A percentile compares a stretch with the other conserved stretches of the same genome.
phyloP scores from a whole-genome alignment of 2,113 vertebrate genomes.

The Sarotherodon lohbergeri region DNA sequence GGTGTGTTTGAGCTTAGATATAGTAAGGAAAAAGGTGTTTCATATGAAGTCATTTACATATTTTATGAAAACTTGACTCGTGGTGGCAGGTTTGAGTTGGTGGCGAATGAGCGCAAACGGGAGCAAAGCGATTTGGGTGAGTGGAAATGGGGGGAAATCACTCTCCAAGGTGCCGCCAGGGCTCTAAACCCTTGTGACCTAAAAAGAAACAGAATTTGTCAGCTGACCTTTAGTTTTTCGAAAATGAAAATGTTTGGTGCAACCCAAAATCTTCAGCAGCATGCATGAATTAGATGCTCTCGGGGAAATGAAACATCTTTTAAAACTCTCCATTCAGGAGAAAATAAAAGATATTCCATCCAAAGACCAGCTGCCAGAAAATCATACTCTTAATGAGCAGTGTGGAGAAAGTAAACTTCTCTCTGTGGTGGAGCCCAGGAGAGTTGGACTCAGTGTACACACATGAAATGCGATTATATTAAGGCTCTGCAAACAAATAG shows the following conservation, averaged over 20 bases:
- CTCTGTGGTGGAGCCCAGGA: slow-evolving; percentile 73
- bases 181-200: background rate
- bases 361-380: slow-evolving; percentile 56
- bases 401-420: slow-evolving; percentile 56
- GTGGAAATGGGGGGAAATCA: background rate
- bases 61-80: slow-evolving; percentile 49
- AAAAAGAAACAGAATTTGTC: background rate
- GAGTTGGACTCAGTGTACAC: slow-evolving; percentile 89
- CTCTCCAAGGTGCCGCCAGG: background rate
- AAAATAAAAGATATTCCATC: slow-evolving; percentile 26
- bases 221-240: background rate
- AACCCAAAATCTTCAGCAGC: background rate
- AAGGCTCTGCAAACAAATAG: slow-evolving; percentile 83
- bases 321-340: slow-evolving; percentile 14
- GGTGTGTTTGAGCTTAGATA: slow-evolving; percentile 27
- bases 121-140: background rate
- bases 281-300: background rate
- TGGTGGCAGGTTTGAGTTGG: slow-evolving; percentile 2
- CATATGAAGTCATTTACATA: slow-evolving; percentile 53
- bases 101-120: slow-evolving; percentile 8
- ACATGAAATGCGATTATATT: slow-evolving; percentile 74
- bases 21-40: slow-evolving; percentile 37
- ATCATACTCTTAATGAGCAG: slow-evolving; percentile 61
- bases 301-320: background rate
- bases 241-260: background rate